Evolutionary conservation across 2,113 vertebrate species (phyloP), one percentile per base, ranked within the genome.

Genomic region (Poeciliopsis turrubarensis): DNA sequence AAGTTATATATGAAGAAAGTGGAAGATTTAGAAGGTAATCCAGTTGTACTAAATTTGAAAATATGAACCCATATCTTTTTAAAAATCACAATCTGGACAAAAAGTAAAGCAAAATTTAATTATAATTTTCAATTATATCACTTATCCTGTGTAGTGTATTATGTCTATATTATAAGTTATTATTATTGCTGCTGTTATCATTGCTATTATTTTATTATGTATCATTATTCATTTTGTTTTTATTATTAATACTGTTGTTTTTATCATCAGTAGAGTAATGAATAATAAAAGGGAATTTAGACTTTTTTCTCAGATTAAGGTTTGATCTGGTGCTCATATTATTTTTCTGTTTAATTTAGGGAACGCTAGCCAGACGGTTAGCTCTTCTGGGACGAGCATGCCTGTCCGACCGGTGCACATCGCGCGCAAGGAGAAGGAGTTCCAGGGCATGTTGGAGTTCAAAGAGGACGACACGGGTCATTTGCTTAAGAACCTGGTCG

Each of bases 401-500:
- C 94, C 95, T 1, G 94, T 94, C 72, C 95, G 95, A 82, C 94
- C 94, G 6, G 96, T 96, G 69, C 95, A 95, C 75, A 97, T 99
- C 87, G 95, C 95, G 25, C 95, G 97, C 68, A 98, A 98, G 77
- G 98, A 98, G 79, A 98, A 96, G 66, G 96, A 98, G 81, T 97
- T 96, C 91, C 96, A 96, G 81, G 98, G 98, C 68, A 97, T 99
- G 97, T 81, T 99, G 92, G 96, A 98, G 69, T 99, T 96, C 88
- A 97, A 95, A 89, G 94, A 94, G 80, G 96, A 97, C 1, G 97
- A 99, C 63, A 96, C 97, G 78, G 93, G 90, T 72, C 96, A 95
- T 65, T 94, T 99, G 26, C 91, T 99, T 3, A 99, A 96, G 89
- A 96, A 94, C 75, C 95, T 99, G 80, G 96, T 99, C 88, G 83